These are phyloP conservation scores for Zaprionus ghesquierei DNA, from an alignment of 1,140 invertebrate genomes.

Conservation along the genomic window DNA sequence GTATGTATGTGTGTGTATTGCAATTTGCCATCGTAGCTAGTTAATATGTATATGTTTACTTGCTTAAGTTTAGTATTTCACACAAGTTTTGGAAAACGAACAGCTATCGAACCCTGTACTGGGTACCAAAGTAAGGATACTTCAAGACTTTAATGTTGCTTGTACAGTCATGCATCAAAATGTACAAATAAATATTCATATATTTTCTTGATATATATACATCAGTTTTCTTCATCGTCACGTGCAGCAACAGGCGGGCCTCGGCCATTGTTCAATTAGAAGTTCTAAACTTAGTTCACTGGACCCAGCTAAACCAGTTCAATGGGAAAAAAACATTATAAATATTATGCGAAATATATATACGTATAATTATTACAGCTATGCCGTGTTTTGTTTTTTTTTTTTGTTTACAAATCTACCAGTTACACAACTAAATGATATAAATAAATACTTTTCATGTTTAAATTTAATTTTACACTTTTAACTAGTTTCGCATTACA, in stretches of 20 bases:
- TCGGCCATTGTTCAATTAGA: neutral
- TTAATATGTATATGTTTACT: constrained; percentile 39
- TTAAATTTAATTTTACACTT: constrained; percentile 41
- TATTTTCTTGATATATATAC: constrained; percentile 16
- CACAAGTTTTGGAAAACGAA: constrained; percentile 36
- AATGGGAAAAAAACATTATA: constrained; percentile 27
- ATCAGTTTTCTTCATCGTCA: neutral
- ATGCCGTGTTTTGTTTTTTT: constrained; percentile 15
- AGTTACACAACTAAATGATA: constrained; percentile 55
- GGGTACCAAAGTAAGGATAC: neutral
- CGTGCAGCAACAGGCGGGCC: neutral
- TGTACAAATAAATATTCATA: constrained; percentile 8
- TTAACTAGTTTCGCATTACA: constrained; percentile 61
- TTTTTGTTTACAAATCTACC: constrained; percentile 27
- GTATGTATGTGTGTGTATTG: constrained; percentile 54
- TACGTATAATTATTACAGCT: constrained; percentile 33
- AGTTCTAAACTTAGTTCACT: neutral
- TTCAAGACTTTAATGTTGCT: constrained; percentile 3
- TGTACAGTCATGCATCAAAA: constrained; percentile 9
- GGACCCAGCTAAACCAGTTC: neutral
- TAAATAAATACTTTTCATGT: constrained; percentile 72
- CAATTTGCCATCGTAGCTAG: constrained; percentile 51
- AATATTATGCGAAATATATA: constrained; percentile 35
- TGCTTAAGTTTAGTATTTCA: constrained; percentile 46
- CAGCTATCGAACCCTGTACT: constrained; percentile 11